Conservation (phyloP, 1,140 invertebrate genomes). For the Drosophila eugracilis region DNA sequence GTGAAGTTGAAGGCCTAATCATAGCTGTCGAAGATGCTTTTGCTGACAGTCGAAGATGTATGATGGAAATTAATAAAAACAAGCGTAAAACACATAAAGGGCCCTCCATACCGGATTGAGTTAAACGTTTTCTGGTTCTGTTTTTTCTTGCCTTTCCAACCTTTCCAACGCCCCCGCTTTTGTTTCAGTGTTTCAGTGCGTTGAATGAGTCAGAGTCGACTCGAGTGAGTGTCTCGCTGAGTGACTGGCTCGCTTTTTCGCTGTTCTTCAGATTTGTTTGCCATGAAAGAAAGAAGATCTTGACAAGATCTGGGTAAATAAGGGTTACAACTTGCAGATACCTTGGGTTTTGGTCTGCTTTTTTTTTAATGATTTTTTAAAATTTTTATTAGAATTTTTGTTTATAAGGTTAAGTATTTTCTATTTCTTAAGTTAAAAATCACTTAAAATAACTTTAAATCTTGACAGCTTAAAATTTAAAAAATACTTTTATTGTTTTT, state of each 20-base stretch:
- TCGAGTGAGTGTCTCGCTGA: constrained; percentile 22
- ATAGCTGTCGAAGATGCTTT: constrained; percentile 14
- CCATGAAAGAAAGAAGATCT: constrained; percentile 4
- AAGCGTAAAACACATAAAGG: constrained; percentile 77
- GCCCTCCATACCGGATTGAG: constrained; percentile 44
- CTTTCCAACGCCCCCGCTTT: constrained; percentile 17
- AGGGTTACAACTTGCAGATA: constrained; percentile 2
- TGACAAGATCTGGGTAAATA: neutral
- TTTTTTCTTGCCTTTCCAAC: neutral
- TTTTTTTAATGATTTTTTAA: too few relatives aligned
- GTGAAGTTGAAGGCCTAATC: too few relatives aligned
- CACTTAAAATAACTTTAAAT: too few relatives aligned
- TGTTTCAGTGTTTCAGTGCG: too few relatives aligned
- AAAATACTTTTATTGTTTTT: too few relatives aligned
- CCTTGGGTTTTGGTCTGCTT: too few relatives aligned
- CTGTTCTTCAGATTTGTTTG: constrained; percentile 19
- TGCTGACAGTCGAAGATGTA: constrained; percentile 73
- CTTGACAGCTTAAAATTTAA: too few relatives aligned
- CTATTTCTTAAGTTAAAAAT: too few relatives aligned
- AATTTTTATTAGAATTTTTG: too few relatives aligned
- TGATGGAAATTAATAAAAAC: constrained; percentile 80
- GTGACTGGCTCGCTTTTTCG: constrained; percentile 20
- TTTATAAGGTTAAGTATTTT: too few relatives aligned
- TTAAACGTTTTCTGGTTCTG: constrained; percentile 33
- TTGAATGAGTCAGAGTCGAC: neutral